phyloP scores from a whole-genome alignment of 2,113 vertebrate species.

The Cranoglanis bouderius region DNA sequence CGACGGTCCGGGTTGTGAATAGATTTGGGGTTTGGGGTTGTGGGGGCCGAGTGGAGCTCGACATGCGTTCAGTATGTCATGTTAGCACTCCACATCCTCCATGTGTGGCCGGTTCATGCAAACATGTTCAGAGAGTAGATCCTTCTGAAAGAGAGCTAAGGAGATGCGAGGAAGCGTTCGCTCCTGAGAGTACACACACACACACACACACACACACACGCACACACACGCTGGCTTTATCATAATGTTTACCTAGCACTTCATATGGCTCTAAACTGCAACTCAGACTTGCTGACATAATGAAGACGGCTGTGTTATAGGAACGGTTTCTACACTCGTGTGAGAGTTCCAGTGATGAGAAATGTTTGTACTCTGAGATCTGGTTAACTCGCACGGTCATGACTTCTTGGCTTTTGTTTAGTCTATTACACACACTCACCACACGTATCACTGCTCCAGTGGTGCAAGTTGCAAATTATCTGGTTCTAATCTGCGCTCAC shows the following conservation, averaged over 20 bases:
- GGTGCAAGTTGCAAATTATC: slow-evolving; percentile 31
- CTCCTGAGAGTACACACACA: slow-evolving; percentile 14
- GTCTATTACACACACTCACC: neutral
- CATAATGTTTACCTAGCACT: slow-evolving; percentile 32
- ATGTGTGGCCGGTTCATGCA: slow-evolving; percentile 32
- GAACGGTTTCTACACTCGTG: neutral
- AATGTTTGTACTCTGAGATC: neutral
- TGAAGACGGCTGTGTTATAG: neutral
- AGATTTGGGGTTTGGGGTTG: slow-evolving; percentile 69
- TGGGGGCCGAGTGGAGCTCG: slow-evolving; percentile 66
- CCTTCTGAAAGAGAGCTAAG: neutral
- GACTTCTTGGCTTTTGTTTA: slow-evolving; percentile 24
- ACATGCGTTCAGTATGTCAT: slow-evolving; percentile 61
- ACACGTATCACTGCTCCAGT: neutral
- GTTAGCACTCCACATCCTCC: slow-evolving; percentile 54
- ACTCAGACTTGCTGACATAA: slow-evolving; percentile 20
- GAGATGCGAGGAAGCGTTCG: neutral
- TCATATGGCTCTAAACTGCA: slow-evolving; percentile 16
- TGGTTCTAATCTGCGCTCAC: slow-evolving; percentile 66
- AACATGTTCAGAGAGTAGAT: neutral
- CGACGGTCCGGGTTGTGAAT: slow-evolving; percentile 70
- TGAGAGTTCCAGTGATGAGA: neutral
- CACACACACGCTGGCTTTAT: slow-evolving; percentile 10
- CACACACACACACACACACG: too few relatives aligned
- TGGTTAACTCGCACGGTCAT: neutral